Evolutionary conservation across 2,113 vertebrate genomes (phyloP).

Genomic region (Prolemur simus): DNA sequence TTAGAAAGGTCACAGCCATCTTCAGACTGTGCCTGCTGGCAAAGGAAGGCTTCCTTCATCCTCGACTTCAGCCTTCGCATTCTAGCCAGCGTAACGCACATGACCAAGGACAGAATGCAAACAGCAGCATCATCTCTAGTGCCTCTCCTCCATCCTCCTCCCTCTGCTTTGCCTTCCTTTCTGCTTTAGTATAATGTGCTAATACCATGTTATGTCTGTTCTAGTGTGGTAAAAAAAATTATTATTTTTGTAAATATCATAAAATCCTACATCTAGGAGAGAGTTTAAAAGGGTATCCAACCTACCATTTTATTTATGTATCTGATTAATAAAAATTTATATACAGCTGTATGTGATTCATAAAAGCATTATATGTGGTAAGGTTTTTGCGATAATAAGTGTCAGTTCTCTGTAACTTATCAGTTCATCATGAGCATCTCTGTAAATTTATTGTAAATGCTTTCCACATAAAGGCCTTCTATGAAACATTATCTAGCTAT

Average conservation of each 20-base stretch:
- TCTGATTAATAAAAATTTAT: neutral
- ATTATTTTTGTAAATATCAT: neutral
- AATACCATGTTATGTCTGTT: neutral
- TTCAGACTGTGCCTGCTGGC: neutral
- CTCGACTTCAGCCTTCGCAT: neutral
- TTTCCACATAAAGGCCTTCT: neutral
- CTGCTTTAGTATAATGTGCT: neutral
- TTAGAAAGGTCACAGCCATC: neutral
- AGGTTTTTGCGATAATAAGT: neutral
- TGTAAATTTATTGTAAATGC: neutral
- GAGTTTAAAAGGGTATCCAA: neutral
- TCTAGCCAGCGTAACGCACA: neutral
- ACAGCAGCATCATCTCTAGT: neutral
- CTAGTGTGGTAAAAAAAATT: neutral
- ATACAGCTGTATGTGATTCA: neutral
- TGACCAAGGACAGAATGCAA: neutral
- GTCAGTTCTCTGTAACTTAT: neutral
- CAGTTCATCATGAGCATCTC: neutral
- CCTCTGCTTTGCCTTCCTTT: neutral
- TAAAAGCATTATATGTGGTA: neutral
- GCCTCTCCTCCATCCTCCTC: neutral
- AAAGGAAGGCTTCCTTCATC: neutral
- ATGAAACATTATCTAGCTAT: neutral
- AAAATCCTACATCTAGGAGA: neutral
- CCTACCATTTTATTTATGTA: neutral